These are phyloP conservation scores for Calonectris borealis DNA, from an alignment of 2,113 vertebrate species.

Conservation along the genomic window DNA sequence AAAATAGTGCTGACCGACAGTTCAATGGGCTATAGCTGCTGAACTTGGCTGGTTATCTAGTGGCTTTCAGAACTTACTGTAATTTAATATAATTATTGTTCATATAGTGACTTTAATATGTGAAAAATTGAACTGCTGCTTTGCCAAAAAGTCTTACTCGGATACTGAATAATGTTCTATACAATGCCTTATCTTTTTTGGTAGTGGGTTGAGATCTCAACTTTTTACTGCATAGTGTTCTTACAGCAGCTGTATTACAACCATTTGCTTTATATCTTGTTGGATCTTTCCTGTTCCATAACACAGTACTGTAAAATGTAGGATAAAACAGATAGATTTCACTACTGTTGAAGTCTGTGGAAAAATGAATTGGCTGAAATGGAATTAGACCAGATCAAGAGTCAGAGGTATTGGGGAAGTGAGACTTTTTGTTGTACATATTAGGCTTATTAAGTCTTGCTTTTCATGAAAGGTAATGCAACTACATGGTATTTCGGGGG, in stretches of 20 bases:
- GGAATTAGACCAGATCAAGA: background rate
- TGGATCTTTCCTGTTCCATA: background rate
- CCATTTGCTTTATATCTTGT: background rate
- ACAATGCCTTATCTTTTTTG: background rate
- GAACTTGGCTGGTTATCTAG: background rate
- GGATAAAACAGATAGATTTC: background rate
- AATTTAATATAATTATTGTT: constrained; percentile 2
- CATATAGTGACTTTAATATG: background rate
- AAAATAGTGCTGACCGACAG: constrained; percentile 15
- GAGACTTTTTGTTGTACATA: background rate
- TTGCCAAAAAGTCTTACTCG: background rate
- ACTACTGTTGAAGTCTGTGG: background rate
- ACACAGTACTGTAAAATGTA: background rate
- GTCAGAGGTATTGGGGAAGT: background rate
- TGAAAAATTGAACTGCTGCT: background rate
- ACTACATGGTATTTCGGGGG: background rate
- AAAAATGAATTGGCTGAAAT: background rate
- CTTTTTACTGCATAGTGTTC: background rate
- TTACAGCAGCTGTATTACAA: background rate
- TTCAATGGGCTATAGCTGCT: constrained; percentile 11
- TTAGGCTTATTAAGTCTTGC: background rate
- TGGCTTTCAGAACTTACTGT: constrained; percentile 18
- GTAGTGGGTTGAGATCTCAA: background rate
- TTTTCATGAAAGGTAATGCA: background rate
- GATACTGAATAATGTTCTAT: background rate